Conservation (phyloP, 2,888 invertebrate species). For the Monoplex corrugatus region DNA sequence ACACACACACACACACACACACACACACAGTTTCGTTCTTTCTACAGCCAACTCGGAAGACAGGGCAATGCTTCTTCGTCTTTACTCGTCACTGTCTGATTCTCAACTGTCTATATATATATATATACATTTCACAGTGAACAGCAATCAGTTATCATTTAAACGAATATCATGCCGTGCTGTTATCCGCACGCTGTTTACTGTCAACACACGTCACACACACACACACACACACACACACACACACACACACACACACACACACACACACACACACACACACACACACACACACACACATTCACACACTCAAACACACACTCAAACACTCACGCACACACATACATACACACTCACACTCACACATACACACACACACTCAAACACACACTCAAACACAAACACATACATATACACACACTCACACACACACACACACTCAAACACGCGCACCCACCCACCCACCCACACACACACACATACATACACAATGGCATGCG, state of each 20-base stretch:
- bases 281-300: slow-evolving; percentile 26
- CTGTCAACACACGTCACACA: background rate
- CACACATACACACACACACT: background rate
- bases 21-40: too few relatives aligned
- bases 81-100: too few relatives aligned
- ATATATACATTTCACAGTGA: too few relatives aligned
- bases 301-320: background rate
- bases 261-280: slow-evolving; percentile 10
- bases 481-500: too few relatives aligned
- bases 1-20: too few relatives aligned
- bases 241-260: slow-evolving; percentile 1
- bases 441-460: background rate
- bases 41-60: too few relatives aligned
- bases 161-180: too few relatives aligned
- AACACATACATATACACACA: background rate
- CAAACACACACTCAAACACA: background rate
- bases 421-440: background rate
- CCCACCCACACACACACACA: too few relatives aligned
- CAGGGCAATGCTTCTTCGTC: background rate
- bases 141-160: too few relatives aligned
- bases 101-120: too few relatives aligned
- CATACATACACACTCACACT: background rate
- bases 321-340: slow-evolving; percentile 13
- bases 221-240: background rate
- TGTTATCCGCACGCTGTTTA: background rate